Evolutionary conservation across 2,888 invertebrate species (phyloP), one percentile per base, ranked within the genome.

Genomic region (Nyleta sp.): DNA sequence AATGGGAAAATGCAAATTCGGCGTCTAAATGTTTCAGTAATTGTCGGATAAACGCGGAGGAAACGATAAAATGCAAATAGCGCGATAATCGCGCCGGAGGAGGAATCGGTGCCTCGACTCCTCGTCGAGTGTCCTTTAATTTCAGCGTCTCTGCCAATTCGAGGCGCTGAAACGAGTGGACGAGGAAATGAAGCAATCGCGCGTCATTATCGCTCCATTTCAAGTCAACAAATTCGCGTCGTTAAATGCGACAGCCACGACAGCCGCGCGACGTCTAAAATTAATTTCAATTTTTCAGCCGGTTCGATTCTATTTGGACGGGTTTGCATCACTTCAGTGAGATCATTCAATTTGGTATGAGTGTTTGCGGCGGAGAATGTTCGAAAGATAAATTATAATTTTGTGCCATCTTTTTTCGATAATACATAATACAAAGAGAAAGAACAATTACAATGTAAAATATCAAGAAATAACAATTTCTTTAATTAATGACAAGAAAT

Each of bases 111-210:
- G 52, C 33, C 10, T 24, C 55, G 48, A 40, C 10, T 7, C 28
- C 28, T 46, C 48, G n/a, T 33, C 22, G 13, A 42, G 20, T 42
- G 38, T 50, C 31, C 50, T 62, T 62, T 71, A 46, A 71, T 62
- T 71, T 62, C 6, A 22, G 62, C 38, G 24, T 62, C 15, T 31
- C 15, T 24, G 62, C 46, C 48, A 48, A 72, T 53, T 53, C 33
- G 28, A 48, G 20, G 38, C 20, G 20, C 11, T 55, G 55, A n/a
- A n/a, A 60, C 52, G 55, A 53, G 55, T 62, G 40, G 15, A 57
- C 42, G 33, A 57, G 72, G 57, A 72, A 72, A 72, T 64, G 72
- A 72, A 72, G 48, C 72, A 72, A 64, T 72, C 59, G 7, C 7
- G 28, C 22, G 44, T 60, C 53, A 71, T 71, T 71, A 53, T 60